phyloP scores from a whole-genome alignment of 2,797 vertebrate species.

The Choloepus didactylus region DNA sequence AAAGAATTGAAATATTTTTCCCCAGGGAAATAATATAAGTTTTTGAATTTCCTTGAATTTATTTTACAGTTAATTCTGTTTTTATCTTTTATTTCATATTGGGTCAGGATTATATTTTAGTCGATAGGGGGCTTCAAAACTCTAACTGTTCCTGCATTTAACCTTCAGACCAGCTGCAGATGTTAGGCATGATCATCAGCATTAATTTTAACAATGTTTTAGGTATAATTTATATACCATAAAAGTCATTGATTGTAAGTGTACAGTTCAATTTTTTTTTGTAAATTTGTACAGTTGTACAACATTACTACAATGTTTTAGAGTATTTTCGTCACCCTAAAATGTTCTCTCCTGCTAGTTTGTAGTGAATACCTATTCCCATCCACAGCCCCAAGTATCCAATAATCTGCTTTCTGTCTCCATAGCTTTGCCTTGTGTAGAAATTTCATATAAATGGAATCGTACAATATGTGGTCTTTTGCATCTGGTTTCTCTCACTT shows the following conservation, averaged over 20 bases:
- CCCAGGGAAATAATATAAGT: background rate
- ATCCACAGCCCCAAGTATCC: background rate
- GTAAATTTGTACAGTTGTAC: background rate
- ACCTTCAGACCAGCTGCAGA: background rate
- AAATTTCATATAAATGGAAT: constrained; percentile 29
- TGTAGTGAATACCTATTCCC: background rate
- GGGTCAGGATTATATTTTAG: background rate
- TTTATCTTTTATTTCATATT: background rate
- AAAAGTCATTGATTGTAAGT: background rate
- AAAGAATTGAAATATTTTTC: background rate
- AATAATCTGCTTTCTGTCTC: background rate
- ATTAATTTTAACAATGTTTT: background rate
- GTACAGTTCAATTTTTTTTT: background rate
- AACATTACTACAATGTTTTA: background rate
- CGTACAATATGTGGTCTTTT: background rate
- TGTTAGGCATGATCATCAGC: background rate
- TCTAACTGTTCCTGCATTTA: background rate
- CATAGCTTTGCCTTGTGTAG: background rate
- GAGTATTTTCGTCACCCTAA: background rate
- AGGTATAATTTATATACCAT: background rate
- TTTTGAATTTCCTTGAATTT: background rate
- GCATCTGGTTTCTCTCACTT: background rate
- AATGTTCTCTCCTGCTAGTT: background rate
- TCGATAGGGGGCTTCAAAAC: background rate
- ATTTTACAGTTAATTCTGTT: background rate